Evolutionary conservation across 2,113 vertebrate species (phyloP).

Genomic region (Dipodomys ordii): DNA sequence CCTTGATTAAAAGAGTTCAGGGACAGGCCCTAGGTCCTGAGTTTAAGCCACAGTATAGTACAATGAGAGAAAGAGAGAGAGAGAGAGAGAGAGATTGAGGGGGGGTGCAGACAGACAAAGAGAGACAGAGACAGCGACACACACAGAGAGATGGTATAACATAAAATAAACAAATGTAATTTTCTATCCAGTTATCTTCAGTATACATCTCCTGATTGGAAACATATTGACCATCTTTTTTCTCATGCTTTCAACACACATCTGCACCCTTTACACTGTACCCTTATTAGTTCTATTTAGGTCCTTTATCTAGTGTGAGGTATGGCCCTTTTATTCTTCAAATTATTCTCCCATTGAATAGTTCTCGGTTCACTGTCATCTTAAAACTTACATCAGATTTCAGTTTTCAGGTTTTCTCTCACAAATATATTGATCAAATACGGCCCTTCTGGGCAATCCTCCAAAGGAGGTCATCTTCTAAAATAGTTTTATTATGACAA

Average conservation of each 20-base stretch:
- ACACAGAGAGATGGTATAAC: too few relatives aligned
- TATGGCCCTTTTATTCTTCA: background rate
- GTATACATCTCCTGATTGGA: background rate
- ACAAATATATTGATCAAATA: background rate
- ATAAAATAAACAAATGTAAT: background rate
- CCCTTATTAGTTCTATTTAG: too few relatives aligned
- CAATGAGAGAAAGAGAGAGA: too few relatives aligned
- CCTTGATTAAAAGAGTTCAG: too few relatives aligned
- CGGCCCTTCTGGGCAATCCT: background rate
- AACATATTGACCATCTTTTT: background rate
- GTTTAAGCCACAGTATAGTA: too few relatives aligned
- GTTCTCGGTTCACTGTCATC: background rate
- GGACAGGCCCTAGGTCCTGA: too few relatives aligned
- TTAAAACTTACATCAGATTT: background rate
- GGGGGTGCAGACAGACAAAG: too few relatives aligned
- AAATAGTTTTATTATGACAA: background rate
- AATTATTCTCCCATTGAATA: background rate
- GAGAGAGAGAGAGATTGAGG: too few relatives aligned
- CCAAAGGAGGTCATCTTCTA: background rate
- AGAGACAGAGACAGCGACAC: too few relatives aligned
- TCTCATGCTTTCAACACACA: background rate
- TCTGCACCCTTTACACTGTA: background rate
- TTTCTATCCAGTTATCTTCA: background rate
- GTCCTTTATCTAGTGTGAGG: background rate
- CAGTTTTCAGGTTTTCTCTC: background rate